Conservation (phyloP, 2,888 invertebrate genomes). For the Tiliacea aurago region DNA sequence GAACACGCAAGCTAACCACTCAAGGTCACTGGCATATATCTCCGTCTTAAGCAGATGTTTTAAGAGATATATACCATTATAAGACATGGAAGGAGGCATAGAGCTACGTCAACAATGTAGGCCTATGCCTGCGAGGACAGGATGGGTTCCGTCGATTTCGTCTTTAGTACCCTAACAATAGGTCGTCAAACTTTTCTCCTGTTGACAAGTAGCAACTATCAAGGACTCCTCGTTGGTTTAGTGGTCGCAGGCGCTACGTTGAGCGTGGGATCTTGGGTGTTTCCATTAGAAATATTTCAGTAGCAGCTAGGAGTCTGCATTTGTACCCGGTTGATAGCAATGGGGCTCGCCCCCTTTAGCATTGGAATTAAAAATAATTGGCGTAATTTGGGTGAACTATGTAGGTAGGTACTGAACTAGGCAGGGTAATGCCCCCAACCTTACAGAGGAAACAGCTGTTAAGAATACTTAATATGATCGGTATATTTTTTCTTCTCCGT, state of each 20-base stretch:
- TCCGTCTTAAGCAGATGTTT: background rate
- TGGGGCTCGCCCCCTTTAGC: background rate
- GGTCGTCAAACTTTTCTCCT: background rate
- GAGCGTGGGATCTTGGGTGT: background rate
- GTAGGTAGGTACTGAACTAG: background rate
- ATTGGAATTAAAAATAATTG: background rate
- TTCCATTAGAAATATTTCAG: background rate
- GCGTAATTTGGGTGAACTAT: background rate
- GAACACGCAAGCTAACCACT: too few species aligned
- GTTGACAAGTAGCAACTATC: too few species aligned
- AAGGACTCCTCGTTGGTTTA: background rate
- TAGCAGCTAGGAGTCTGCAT: background rate
- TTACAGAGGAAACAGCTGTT: background rate
- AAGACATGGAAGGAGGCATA: background rate
- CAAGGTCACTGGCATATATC: too few species aligned
- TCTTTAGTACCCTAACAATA: background rate
- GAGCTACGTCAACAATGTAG: too few species aligned
- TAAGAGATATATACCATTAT: background rate
- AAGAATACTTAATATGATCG: background rate
- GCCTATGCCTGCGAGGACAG: background rate
- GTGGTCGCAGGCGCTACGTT: background rate
- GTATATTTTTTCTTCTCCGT: background rate
- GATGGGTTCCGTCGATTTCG: background rate
- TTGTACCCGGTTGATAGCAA: background rate
- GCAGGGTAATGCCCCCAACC: background rate